Evolutionary conservation across 2,888 invertebrate species (phyloP).

Genomic region (Ellobium chinense): DNA sequence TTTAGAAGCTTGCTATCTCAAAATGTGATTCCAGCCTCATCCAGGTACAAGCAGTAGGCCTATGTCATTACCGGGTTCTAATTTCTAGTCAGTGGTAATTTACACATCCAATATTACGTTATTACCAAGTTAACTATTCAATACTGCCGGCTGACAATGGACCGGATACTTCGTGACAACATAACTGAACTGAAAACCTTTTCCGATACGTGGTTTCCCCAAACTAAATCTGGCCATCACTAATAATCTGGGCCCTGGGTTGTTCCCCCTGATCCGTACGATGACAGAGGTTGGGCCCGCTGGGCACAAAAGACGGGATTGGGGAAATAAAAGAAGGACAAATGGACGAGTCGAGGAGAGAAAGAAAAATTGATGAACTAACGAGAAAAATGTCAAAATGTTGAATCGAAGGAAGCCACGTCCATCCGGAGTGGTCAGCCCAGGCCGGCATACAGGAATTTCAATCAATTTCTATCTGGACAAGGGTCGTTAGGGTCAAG

Average conservation of each 20-base stretch:
- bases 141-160: not conserved
- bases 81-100: not conserved
- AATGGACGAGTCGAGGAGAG: not conserved
- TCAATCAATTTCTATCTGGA: constrained; percentile 49
- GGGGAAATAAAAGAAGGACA: constrained; percentile 18
- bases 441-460: constrained; percentile 31
- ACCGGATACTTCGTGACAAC: not conserved
- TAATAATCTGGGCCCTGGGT: not conserved
- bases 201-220: not conserved
- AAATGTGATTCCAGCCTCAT: not conserved
- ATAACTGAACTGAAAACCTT: not conserved
- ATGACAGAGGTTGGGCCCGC: not conserved
- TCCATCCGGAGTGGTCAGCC: constrained; percentile 30
- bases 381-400: constrained; percentile 33
- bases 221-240: not conserved
- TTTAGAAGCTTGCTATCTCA: not conserved
- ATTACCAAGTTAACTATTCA: constrained; percentile 2
- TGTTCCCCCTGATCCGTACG: not conserved
- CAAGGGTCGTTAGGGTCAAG: constrained; percentile 45
- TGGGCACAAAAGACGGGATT: constrained; percentile 4
- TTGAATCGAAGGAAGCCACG: constrained; percentile 29
- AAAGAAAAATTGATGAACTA: constrained; percentile 27
- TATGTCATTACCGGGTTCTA: too few species aligned
- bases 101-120: not conserved
- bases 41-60: not conserved